Conservation (phyloP, 2,888 invertebrate genomes). For the Drosophila rellima region DNA sequence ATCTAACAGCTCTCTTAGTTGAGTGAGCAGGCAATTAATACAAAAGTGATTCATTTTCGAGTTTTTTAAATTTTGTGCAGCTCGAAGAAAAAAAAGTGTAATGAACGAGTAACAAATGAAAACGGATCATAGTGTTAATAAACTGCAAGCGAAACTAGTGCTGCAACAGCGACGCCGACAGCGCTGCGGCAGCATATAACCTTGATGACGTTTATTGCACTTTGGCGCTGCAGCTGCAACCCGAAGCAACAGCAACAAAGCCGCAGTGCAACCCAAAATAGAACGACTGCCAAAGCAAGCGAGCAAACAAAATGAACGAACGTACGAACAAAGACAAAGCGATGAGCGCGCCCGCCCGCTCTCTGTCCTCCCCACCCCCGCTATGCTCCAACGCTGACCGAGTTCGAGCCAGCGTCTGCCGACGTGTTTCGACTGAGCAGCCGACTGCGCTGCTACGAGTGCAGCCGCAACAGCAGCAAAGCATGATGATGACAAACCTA, state of each 20-base stretch:
- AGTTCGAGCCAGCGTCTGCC: slow-evolving; percentile 56
- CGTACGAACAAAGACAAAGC: slow-evolving; percentile 54
- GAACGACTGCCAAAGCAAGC: slow-evolving; percentile 65
- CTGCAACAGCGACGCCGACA: slow-evolving; percentile 33
- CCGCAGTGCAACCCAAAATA: slow-evolving; percentile 71
- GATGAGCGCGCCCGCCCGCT: slow-evolving; percentile 56
- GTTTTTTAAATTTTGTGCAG: slow-evolving; percentile 26
- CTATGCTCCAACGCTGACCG: slow-evolving; percentile 58
- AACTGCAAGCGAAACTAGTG: slow-evolving; percentile 56
- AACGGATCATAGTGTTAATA: slow-evolving; percentile 61
- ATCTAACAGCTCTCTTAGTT: slow-evolving; percentile 22
- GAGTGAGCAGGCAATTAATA: slow-evolving; percentile 50
- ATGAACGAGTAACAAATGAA: slow-evolving; percentile 34
- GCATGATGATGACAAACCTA: slow-evolving; percentile 47
- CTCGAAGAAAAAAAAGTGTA: slow-evolving; percentile 24
- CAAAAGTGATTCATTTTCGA: slow-evolving; percentile 51
- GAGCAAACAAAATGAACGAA: slow-evolving; percentile 61
- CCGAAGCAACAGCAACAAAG: slow-evolving; percentile 33
- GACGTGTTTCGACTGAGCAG: slow-evolving; percentile 51
- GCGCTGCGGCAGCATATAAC: slow-evolving; percentile 70
- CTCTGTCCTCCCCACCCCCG: slow-evolving; percentile 12
- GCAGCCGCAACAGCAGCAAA: slow-evolving; percentile 23
- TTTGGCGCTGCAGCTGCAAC: slow-evolving; percentile 67
- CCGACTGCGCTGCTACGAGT: slow-evolving; percentile 33
- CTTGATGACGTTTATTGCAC: slow-evolving; percentile 85